Conservation (phyloP, 2,797 vertebrate genomes). For the Etheostoma nigrum region DNA sequence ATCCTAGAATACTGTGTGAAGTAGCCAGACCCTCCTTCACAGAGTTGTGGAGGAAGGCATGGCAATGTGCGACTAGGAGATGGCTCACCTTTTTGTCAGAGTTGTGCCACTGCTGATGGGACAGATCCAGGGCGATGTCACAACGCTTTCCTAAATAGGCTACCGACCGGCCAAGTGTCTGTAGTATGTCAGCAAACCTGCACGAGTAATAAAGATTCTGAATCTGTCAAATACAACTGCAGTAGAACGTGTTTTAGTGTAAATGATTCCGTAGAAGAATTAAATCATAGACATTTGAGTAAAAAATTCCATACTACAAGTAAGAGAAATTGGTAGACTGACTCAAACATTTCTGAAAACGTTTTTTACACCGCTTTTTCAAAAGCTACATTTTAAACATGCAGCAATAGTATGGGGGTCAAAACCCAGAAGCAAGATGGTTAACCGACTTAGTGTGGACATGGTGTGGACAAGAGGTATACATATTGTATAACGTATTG, state of each 20-base stretch:
- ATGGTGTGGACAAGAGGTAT: background rate
- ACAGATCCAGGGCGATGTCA: constrained; percentile 55
- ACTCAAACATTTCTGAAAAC: too few relatives aligned
- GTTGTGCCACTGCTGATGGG: constrained; percentile 78
- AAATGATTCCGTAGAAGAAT: background rate
- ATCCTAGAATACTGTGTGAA: too few relatives aligned
- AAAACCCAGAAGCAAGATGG: background rate
- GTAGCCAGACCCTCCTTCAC: too few relatives aligned
- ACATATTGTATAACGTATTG: background rate
- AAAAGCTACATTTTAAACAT: background rate
- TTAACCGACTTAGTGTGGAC: background rate
- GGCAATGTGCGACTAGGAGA: too few relatives aligned
- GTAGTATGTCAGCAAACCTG: constrained; percentile 87
- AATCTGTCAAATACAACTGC: background rate
- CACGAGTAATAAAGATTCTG: background rate
- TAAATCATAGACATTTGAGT: background rate
- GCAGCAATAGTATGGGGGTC: background rate
- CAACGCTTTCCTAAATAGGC: constrained; percentile 75
- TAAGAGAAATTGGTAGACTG: background rate
- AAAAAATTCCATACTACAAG: background rate
- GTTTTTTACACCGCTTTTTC: background rate
- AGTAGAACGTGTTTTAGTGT: background rate
- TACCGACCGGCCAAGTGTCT: constrained; percentile 74
- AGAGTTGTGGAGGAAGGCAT: too few relatives aligned
- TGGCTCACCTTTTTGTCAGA: constrained; percentile 88